Evolutionary conservation across 2,888 invertebrate genomes (phyloP).

Genomic region (Meteorus colon): DNA sequence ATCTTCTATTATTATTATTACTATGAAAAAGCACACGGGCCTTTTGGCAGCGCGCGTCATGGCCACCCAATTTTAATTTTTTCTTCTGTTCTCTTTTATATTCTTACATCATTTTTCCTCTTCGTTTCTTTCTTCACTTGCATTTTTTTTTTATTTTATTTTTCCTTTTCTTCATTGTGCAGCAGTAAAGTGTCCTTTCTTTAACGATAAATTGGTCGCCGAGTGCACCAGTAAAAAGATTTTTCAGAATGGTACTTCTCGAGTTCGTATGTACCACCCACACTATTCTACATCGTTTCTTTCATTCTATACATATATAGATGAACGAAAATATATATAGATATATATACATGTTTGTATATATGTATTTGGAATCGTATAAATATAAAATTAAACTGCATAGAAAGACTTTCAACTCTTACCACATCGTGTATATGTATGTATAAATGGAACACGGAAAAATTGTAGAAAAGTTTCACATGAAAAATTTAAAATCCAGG

Average conservation of each 20-base stretch:
- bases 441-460: neutral
- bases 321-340: neutral
- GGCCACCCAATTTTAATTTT: conserved; percentile 10
- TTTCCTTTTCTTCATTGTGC: conserved; percentile 18
- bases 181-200: conserved; percentile 34
- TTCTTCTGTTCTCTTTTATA: neutral
- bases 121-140: neutral
- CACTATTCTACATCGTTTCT: neutral
- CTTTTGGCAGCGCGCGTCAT: neutral
- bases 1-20: neutral
- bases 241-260: conserved; percentile 18
- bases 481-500: neutral
- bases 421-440: neutral
- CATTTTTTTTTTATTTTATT: neutral
- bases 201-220: conserved; percentile 39
- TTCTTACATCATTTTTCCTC: conserved; percentile 1
- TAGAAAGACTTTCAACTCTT: conserved; percentile 11
- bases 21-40: neutral
- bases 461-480: neutral
- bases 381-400: conserved; percentile 29
- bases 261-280: neutral
- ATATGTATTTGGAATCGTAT: conserved; percentile 12
- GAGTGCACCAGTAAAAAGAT: conserved; percentile 36
- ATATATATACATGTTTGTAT: no score
- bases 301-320: neutral